Evolutionary conservation across 2,888 invertebrate genomes (phyloP).

Genomic region (Isoperla grammatica): DNA sequence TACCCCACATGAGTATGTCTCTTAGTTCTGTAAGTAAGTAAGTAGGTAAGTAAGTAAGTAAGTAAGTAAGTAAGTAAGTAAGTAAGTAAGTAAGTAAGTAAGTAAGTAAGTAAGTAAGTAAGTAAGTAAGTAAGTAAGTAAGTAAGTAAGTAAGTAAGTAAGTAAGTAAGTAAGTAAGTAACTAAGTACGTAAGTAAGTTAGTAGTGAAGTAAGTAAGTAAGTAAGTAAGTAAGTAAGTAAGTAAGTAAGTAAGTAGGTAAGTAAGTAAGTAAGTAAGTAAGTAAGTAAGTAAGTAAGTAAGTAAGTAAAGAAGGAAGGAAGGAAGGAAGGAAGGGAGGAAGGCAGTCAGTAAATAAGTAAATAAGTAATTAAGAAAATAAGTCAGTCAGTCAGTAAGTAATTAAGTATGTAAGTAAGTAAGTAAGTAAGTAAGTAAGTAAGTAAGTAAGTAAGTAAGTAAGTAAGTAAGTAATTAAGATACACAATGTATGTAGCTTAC

Average conservation of each 20-base stretch:
- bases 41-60: too few species aligned
- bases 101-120: too few species aligned
- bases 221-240: constrained; percentile 5
- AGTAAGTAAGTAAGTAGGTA: constrained; percentile 6
- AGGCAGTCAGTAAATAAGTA: background rate
- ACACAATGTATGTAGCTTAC: too few species aligned
- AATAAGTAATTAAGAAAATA: constrained; percentile 13
- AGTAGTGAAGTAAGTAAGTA: too few species aligned
- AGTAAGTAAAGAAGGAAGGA: constrained; percentile 8
- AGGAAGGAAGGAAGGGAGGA: constrained; percentile 8
- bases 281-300: constrained; percentile 11
- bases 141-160: too few species aligned
- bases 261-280: constrained; percentile 4
- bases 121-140: too few species aligned
- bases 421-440: constrained; percentile 14
- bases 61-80: too few species aligned
- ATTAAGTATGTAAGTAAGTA: constrained; percentile 8
- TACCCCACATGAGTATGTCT: too few species aligned
- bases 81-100: too few species aligned
- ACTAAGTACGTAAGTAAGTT: too few species aligned
- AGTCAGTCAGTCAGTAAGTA: constrained; percentile 5
- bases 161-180: too few species aligned
- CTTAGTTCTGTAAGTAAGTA: too few species aligned
- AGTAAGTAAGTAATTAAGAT: constrained; percentile 8
- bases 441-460: constrained; percentile 13